Evolutionary conservation across 2,797 vertebrate species (phyloP), one percentile per base, ranked within the genome.

Genomic region (Melanotaenia parkinsoni): DNA sequence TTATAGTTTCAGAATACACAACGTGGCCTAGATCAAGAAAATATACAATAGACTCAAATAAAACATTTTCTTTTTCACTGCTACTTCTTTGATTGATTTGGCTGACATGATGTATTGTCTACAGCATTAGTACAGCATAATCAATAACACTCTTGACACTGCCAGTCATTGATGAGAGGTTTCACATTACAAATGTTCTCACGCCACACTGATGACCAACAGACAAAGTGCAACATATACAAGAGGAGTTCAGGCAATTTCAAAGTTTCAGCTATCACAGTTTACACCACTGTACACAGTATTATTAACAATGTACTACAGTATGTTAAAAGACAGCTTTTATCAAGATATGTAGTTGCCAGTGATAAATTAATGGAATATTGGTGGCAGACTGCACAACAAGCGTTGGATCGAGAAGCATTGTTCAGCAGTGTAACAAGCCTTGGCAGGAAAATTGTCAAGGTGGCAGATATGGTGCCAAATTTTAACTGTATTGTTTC

Each of bases 71-170:
- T 68, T 70, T 53, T 35, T 82, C 20, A 22, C 32, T 1, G 50
- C 57, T 53, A 70, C 59, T 37, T 75, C 68, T 57, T 73, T 67
- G 74, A 86, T 74, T 81, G 71, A 76, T 68, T 63, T 58, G 32
- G 43, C 40, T 30, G 61, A 67, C 40, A 56, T 78, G 74, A 86
- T 84, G 77, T 71, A 81, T 83, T 62, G 51, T 76, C 64, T 81
- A 76, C 35, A 63, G 28, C 70, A 89, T 87, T 87, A 79, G 82
- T 86, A 79, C 56, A 28, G 63, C 51, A 62, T 84, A 67, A 77
- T 86, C 81, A 90, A 81, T 69, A 83, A 82, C 80, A 68, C 40
- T 69, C 74, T 70, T 69, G 66, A 79, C 63, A 58, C 43, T 47
- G 65, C 72, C 69, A 79, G 66, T 77, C 83, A 83, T 60, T 79